Base-by-base conservation (phyloP, 1,140 invertebrate species). In the Drosophila ananassae region DNA sequence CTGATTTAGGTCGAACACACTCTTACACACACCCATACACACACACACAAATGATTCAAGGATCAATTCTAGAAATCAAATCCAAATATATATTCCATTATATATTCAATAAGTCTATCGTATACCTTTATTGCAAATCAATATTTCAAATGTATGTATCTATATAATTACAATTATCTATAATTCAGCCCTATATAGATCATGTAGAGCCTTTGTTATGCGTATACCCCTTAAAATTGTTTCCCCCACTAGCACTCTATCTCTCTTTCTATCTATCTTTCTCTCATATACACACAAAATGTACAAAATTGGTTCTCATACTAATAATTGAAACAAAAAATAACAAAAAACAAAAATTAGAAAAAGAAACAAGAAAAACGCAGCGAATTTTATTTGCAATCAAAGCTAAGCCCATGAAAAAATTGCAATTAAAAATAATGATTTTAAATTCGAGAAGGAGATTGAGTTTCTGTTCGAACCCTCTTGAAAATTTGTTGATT, bases 281-380 rank as follows among this genome's bases (percentile, higher is more conserved):
- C 63, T 50, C 34, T 34, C 53, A 52, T 32, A 72, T 71, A 73
- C 25, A 60, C 47, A 72, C 56, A 48, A 82, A 80, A 89, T 87
- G 82, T 87, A 87, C 82, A 87, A 87, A 87, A 87, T 87, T 87
- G 82, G 83, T 87, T 89, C 76, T 85, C 82, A 85, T 62, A 79
- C 25, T 28, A 68, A 83, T 73, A 83, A 83, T 77, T 77, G 71
- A 46, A 28, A 28, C 25, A 28, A 28, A 67, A 46, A 69, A 69
- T 48, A 50, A 69, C 44, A 30, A 48, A 68, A 57, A 3, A 17
- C 17, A 17, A 17, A 87, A 69, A 69, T 48, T 57, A 69, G 53
- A 30, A 48, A 68, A 57, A 3, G 63, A 50, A 69, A 84, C 55
- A 61, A 62, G 67, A 59, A 59, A 79, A 79, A 76, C 78, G 68